These are phyloP conservation scores for Pelmatolapia mariae DNA, from an alignment of 2,113 vertebrate species.

Conservation along the genomic window DNA sequence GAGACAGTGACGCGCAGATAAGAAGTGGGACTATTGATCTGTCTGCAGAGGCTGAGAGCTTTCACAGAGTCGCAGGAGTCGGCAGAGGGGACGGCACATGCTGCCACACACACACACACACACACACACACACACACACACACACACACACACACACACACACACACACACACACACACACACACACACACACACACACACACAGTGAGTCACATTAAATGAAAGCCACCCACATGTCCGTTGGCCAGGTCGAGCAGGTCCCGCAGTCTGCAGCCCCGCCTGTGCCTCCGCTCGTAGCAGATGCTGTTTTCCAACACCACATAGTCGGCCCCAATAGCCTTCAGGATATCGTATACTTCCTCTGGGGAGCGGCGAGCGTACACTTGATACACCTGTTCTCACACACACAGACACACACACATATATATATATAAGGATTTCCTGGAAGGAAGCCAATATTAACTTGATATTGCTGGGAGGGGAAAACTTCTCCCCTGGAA, in stretches of 20 bases:
- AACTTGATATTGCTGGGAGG: background rate
- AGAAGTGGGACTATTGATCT: constrained; percentile 49
- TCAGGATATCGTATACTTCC: constrained; percentile 79
- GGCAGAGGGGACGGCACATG: background rate
- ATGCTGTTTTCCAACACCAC: constrained; percentile 94
- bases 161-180: background rate
- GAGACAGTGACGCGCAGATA: constrained; percentile 18
- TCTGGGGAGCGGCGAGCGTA: constrained; percentile 83
- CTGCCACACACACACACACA: background rate
- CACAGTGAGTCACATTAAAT: background rate
- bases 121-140: background rate
- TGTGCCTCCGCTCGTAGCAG: constrained; percentile 88
- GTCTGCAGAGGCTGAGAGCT: constrained; percentile 20
- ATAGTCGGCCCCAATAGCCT: constrained; percentile 82
- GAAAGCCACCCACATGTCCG: constrained; percentile 82
- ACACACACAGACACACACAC: background rate
- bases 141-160: background rate
- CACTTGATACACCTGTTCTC: constrained; percentile 88
- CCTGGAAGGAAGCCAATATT: background rate
- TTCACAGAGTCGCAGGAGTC: background rate
- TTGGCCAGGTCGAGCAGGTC: constrained; percentile 91
- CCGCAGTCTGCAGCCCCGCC: constrained; percentile 84
- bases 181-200: background rate
- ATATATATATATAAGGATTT: rapidly evolving
- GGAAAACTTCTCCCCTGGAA: background rate